Evolutionary conservation across 2,797 vertebrate species (phyloP), one percentile per base, ranked within the genome.

Genomic region (Oreortyx pictus): DNA sequence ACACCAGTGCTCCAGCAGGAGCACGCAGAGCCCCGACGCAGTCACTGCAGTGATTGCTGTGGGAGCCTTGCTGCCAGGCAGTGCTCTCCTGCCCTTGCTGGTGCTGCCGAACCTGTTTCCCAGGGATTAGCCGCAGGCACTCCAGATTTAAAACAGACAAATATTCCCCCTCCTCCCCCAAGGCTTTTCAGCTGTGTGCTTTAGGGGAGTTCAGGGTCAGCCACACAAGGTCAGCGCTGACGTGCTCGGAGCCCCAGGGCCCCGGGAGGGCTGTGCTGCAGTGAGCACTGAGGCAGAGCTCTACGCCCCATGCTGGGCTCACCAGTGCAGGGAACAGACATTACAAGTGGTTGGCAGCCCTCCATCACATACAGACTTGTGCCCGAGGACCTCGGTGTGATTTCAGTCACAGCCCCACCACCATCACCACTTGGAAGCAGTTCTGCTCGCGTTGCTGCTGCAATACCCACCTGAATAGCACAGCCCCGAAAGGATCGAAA

Each of bases 221-320:
- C 47, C 59, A 29, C 0, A 0, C 23, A 81, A 66, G 71, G 71
- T 24, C 77, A 47, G n/a, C 4, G 7, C 4, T 59, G 64, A 87
- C 4, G 14, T 72, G 27, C 78, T 50, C 3, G 0, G 1, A 65
- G 65, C 10, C 14, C 27, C 70, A 13, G 52, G 56, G 75, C 54
- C 14, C 74, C 7, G 1, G 33, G 37, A 81, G 44, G 57, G 37
- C 52, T 47, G 41, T 52, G 73, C 73, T 49, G 27, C 74, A 54
- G 54, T 14, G 56, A 70, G 57, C 3, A 39, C 80, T 37, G 68
- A 60, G 66, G 60, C 57, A 59, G 56, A 2, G 2, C 76, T 82
- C 82, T 39, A 19, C 23, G 29, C 61, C 68, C 41, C 1, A 2
- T 66, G 47, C 39, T 0, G 0, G 59, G 6, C 0, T 0, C 23